phyloP scores from a whole-genome alignment of 1,140 invertebrate genomes.

The Drosophila equinoxialis region DNA sequence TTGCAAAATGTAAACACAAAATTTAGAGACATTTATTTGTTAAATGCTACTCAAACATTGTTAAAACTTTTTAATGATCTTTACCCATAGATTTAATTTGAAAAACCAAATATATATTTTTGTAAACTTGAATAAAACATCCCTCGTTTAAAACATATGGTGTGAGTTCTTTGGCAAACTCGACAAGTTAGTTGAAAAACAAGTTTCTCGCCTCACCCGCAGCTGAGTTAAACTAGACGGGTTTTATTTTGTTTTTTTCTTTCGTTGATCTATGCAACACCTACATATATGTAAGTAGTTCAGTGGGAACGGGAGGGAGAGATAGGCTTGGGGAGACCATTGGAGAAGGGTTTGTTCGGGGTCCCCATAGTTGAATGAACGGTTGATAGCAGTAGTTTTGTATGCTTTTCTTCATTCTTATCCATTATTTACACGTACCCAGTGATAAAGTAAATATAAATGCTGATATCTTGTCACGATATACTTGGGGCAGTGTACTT shows the following conservation, averaged over 20 bases:
- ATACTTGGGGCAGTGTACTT: slow-evolving; percentile 7
- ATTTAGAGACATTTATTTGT: no score
- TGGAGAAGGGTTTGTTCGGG: slow-evolving; percentile 28
- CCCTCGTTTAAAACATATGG: slow-evolving; percentile 5
- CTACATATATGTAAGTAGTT: slow-evolving; percentile 29
- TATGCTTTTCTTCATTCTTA: slow-evolving; percentile 1
- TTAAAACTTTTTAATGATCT: no score
- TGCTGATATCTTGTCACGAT: slow-evolving; percentile 49
- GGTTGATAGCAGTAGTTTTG: slow-evolving; percentile 20
- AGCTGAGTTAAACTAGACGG: slow-evolving; percentile 60
- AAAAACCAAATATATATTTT: no score
- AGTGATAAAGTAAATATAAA: slow-evolving; percentile 38
- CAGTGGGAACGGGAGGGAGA: background rate
- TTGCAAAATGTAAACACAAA: no score
- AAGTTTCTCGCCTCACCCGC: slow-evolving; percentile 53
- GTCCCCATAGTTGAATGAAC: slow-evolving; percentile 64
- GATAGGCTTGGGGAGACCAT: background rate
- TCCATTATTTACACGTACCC: slow-evolving; percentile 40
- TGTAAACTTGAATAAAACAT: background rate
- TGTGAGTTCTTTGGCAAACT: slow-evolving; percentile 11
- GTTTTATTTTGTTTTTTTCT: slow-evolving; percentile 41
- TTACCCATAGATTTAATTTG: no score
- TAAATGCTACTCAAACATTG: no score
- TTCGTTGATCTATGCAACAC: slow-evolving; percentile 11
- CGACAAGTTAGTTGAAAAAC: slow-evolving; percentile 39